These are phyloP conservation scores for Drosophila tani DNA, from an alignment of 1,140 invertebrate species.

Conservation along the genomic window DNA sequence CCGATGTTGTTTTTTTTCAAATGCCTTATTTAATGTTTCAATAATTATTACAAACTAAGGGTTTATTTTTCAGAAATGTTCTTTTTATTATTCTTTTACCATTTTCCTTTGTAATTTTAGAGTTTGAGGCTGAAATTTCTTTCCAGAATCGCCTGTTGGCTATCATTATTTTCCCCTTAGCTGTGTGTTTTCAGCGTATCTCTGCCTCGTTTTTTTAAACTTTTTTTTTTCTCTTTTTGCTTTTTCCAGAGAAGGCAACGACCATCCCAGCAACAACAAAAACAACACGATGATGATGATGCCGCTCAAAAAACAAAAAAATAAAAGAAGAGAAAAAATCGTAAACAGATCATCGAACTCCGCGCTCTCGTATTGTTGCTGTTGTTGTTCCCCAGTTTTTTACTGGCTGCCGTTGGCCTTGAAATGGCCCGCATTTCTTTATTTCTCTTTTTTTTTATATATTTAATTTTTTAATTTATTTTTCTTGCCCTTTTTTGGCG, in stretches of 20 bases:
- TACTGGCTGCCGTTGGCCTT: constrained; percentile 62
- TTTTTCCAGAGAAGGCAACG: constrained; percentile 55
- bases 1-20: too few species aligned
- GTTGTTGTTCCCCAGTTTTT: constrained; percentile 6
- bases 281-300: constrained; percentile 28
- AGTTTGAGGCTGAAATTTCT: neutral
- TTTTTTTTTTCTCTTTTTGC: constrained; percentile 12
- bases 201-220: neutral
- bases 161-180: neutral
- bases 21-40: too few species aligned
- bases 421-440: constrained; percentile 32
- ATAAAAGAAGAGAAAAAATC: constrained; percentile 44
- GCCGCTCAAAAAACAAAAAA: constrained; percentile 36
- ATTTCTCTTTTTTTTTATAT: constrained; percentile 1
- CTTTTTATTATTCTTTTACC: neutral
- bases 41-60: too few species aligned
- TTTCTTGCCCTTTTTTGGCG: constrained; percentile 41
- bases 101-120: neutral
- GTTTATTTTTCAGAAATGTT: neutral
- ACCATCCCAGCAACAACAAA: constrained; percentile 38
- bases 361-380: constrained; percentile 23
- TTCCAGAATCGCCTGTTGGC: neutral
- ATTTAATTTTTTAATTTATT: constrained; percentile 21
- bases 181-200: constrained; percentile 14
- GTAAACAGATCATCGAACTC: constrained; percentile 82